These are phyloP conservation scores for Pseudochirops cupreus DNA, from an alignment of 2,797 vertebrate genomes.

Conservation along the genomic window DNA sequence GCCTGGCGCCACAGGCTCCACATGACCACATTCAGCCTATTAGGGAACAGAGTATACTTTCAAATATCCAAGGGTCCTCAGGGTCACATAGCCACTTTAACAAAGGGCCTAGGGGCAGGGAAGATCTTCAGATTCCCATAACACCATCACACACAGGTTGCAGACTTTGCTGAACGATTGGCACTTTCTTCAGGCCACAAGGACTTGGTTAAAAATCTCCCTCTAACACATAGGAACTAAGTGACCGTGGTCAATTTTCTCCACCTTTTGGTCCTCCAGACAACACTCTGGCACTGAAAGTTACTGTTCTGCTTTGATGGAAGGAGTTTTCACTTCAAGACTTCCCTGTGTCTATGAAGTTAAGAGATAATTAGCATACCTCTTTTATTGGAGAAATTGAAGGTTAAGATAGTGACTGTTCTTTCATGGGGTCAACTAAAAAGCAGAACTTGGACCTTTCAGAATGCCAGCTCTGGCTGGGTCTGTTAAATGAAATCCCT, in stretches of 20 bases:
- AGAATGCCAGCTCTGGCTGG: not conserved
- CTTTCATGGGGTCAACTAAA: not conserved
- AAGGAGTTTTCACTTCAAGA: not conserved
- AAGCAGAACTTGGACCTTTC: not conserved
- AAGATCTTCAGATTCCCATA: no score
- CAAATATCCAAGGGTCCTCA: no score
- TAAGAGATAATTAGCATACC: not conserved
- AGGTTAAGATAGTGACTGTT: not conserved
- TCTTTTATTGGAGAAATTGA: not conserved
- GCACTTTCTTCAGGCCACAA: not conserved
- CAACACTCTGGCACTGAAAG: not conserved
- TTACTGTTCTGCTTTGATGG: not conserved
- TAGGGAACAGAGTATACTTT: no score
- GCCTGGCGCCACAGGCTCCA: no score
- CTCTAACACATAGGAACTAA: not conserved
- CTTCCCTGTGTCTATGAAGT: not conserved
- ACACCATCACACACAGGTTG: no score
- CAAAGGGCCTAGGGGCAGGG: no score
- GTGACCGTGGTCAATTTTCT: not conserved
- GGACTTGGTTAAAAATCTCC: not conserved
- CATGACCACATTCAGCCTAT: no score
- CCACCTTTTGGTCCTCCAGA: not conserved
- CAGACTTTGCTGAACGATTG: no score
- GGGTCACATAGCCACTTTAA: no score
- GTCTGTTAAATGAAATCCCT: not conserved